phyloP scores from a whole-genome alignment of 2,888 invertebrate genomes.

The Hydropsyche betteni region DNA sequence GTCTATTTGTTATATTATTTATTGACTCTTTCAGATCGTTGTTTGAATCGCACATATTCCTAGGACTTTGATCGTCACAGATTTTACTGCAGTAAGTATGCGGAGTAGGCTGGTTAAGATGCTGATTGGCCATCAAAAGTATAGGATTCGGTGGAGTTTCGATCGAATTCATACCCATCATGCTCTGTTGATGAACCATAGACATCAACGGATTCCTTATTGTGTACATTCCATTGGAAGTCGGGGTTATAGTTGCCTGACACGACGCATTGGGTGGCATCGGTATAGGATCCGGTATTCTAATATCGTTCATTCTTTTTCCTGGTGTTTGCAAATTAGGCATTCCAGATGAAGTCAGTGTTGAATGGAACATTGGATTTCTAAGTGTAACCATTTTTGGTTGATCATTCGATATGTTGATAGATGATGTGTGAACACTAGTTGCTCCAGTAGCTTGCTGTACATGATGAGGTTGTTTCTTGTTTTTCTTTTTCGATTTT shows the following conservation, averaged over 20 bases:
- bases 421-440: conserved; percentile 51
- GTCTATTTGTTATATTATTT: conserved; percentile 9
- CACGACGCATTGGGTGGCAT: conserved; percentile 62
- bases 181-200: conserved; percentile 62
- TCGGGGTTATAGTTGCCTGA: conserved; percentile 65
- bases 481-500: conserved; percentile 67
- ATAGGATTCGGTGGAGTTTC: conserved; percentile 30
- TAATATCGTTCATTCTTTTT: conserved; percentile 54
- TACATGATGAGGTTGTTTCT: conserved; percentile 58
- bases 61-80: conserved; percentile 1
- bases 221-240: conserved; percentile 79
- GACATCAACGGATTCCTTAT: conserved; percentile 79
- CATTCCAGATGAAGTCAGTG: conserved; percentile 61
- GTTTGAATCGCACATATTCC: neutral
- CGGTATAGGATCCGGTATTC: conserved; percentile 63
- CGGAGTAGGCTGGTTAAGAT: conserved; percentile 53
- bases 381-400: conserved; percentile 79
- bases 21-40: conserved; percentile 9
- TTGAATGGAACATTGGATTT: conserved; percentile 80
- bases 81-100: conserved; percentile 49
- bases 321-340: conserved; percentile 52
- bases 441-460: conserved; percentile 47
- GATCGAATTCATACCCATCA: conserved; percentile 51
- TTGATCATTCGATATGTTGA: conserved; percentile 54
- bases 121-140: conserved; percentile 35